Evolutionary conservation across 1,140 invertebrate species (phyloP).

Genomic region (Asbolus verrucosus): DNA sequence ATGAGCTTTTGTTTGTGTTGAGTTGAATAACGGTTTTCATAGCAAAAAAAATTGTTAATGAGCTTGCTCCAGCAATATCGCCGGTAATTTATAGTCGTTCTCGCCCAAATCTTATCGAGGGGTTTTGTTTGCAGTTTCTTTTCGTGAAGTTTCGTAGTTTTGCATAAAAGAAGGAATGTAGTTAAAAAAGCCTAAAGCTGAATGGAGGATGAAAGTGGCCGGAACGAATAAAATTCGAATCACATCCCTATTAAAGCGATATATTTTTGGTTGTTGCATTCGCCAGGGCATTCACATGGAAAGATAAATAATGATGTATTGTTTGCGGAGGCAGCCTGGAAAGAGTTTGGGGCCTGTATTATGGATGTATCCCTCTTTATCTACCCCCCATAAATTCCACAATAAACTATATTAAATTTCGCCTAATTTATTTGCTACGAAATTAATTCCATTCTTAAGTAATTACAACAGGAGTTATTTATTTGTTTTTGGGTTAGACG

Average conservation of each 20-base stretch:
- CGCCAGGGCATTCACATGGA: constrained; percentile 47
- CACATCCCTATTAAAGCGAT: constrained; percentile 51
- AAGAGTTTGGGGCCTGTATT: constrained; percentile 35
- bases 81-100: constrained; percentile 7
- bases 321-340: constrained; percentile 44
- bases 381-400: constrained; percentile 38
- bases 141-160: not conserved
- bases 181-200: constrained; percentile 1
- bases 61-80: not conserved
- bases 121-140: not conserved
- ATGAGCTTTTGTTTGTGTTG: constrained; percentile 19
- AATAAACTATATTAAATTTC: constrained; percentile 46
- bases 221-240: constrained; percentile 52
- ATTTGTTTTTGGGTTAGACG: constrained; percentile 12
- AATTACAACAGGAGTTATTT: constrained; percentile 35
- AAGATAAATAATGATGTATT: constrained; percentile 57
- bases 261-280: constrained; percentile 54
- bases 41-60: constrained; percentile 22
- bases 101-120: constrained; percentile 8
- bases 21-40: constrained; percentile 2
- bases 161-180: constrained; percentile 23
- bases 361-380: constrained; percentile 41
- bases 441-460: constrained; percentile 45
- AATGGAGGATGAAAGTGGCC: not conserved
- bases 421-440: constrained; percentile 40